phyloP scores from a whole-genome alignment of 1,140 invertebrate species.

The Ceratina australensis region DNA sequence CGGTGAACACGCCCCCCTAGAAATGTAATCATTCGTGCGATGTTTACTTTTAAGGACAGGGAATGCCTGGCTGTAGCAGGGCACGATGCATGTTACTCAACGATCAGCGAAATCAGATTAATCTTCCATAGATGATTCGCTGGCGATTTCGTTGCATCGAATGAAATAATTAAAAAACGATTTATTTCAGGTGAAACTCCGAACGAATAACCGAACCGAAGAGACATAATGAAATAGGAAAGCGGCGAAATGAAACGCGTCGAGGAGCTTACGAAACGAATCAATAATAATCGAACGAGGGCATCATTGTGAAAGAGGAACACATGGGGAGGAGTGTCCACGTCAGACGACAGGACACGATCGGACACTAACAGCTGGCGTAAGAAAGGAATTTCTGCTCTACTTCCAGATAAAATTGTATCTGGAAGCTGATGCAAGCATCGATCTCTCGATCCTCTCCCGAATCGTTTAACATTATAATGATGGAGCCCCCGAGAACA shows the following conservation, averaged over 20 bases:
- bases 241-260: background rate
- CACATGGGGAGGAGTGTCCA: background rate
- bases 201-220: too few species aligned
- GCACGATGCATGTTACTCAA: background rate
- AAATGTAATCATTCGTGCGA: conserved; percentile 22
- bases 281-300: background rate
- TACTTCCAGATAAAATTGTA: conserved; percentile 17
- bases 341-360: background rate
- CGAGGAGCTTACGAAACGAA: background rate
- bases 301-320: conserved; percentile 3
- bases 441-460: conserved; percentile 35
- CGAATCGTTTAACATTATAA: conserved; percentile 65
- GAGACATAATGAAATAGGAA: background rate
- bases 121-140: background rate
- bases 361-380: background rate
- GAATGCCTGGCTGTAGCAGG: conserved; percentile 1
- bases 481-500: conserved; percentile 54
- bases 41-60: background rate
- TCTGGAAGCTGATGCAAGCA: conserved; percentile 38
- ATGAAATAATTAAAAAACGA: background rate
- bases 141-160: background rate
- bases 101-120: background rate
- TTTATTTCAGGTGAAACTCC: too few species aligned
- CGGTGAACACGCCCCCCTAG: conserved; percentile 7
- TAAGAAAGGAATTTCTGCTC: conserved; percentile 24